Percentiles rank a stretch among this genome's conserved stretches.
Conservation (phyloP, 2,113 vertebrate genomes). For the Oncorhynchus gorbuscha region DNA sequence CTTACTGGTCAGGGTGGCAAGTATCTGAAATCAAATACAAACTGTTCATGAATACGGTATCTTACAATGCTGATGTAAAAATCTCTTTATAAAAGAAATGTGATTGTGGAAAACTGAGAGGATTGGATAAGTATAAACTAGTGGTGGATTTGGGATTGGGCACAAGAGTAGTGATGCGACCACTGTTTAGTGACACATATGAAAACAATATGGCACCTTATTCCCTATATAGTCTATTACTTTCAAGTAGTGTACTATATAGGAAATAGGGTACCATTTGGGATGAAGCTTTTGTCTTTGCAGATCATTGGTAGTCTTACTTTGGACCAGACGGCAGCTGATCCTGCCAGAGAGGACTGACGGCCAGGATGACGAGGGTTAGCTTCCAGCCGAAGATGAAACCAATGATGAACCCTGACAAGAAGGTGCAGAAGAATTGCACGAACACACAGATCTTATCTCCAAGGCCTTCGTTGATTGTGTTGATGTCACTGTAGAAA, state of each 20-base stretch:
- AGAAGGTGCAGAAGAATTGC: conserved; percentile 67
- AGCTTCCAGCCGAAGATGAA: conserved; percentile 77
- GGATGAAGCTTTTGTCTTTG: background rate
- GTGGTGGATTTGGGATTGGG: too few species aligned
- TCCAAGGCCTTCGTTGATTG: conserved; percentile 72
- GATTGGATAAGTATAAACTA: too few species aligned
- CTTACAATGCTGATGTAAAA: too few species aligned
- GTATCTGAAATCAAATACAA: conserved; percentile 50
- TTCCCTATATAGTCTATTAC: too few species aligned
- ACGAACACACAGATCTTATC: conserved; percentile 74
- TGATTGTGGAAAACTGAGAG: too few species aligned
- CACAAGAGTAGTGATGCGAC: too few species aligned
- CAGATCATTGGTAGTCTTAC: conserved; percentile 45
- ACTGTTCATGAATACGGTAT: background rate
- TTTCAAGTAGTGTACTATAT: too few species aligned
- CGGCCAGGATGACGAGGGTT: conserved; percentile 73
- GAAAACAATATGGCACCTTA: background rate
- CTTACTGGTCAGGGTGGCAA: conserved; percentile 62
- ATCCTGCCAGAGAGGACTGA: conserved; percentile 72
- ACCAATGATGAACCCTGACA: conserved; percentile 71
- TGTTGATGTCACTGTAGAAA: conserved; percentile 75
- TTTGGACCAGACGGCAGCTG: conserved; percentile 67
- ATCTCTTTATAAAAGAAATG: too few species aligned
- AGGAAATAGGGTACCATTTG: too few species aligned
- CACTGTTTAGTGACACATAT: background rate